Percentiles rank a stretch among this genome's conserved stretches.
Conservation (phyloP, 1,140 invertebrate species). For the Cheumatopsyche charites region DNA sequence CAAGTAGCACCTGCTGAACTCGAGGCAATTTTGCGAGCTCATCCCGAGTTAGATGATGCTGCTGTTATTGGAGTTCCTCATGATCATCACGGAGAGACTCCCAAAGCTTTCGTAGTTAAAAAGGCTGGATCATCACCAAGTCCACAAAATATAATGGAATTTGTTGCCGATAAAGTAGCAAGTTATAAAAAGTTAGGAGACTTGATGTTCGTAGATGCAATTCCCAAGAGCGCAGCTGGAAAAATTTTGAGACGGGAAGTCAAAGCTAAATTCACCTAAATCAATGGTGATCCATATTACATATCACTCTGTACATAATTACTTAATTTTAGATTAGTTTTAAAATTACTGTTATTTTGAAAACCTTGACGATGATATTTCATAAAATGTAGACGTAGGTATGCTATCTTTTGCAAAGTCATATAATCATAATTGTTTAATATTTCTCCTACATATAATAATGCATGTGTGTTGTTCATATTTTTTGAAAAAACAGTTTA, state of each 20-base stretch:
- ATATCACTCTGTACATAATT: too few species aligned
- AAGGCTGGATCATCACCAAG: conserved; percentile 55
- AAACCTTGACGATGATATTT: too few species aligned
- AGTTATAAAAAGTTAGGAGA: conserved; percentile 73
- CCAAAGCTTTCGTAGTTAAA: conserved; percentile 72
- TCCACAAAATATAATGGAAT: conserved; percentile 62
- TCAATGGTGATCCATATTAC: too few species aligned
- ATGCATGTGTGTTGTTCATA: too few species aligned
- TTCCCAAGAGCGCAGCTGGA: conserved; percentile 76
- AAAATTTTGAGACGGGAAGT: conserved; percentile 73
- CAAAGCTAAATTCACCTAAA: conserved; percentile 50
- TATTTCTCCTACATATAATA: too few species aligned
- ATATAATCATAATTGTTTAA: too few species aligned
- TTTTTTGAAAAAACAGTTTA: too few species aligned
- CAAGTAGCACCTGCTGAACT: conserved; percentile 90
- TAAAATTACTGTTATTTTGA: too few species aligned
- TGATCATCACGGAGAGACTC: conserved; percentile 73
- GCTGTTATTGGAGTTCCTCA: conserved; percentile 85
- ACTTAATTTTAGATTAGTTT: too few species aligned
- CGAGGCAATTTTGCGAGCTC: conserved; percentile 77
- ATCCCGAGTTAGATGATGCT: conserved; percentile 77
- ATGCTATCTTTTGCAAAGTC: too few species aligned
- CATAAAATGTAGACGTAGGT: too few species aligned
- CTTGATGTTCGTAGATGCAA: conserved; percentile 69
- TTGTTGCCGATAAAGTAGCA: conserved; percentile 68